phyloP scores from a whole-genome alignment of 2,113 vertebrate genomes.

The Todiramphus chloris region DNA sequence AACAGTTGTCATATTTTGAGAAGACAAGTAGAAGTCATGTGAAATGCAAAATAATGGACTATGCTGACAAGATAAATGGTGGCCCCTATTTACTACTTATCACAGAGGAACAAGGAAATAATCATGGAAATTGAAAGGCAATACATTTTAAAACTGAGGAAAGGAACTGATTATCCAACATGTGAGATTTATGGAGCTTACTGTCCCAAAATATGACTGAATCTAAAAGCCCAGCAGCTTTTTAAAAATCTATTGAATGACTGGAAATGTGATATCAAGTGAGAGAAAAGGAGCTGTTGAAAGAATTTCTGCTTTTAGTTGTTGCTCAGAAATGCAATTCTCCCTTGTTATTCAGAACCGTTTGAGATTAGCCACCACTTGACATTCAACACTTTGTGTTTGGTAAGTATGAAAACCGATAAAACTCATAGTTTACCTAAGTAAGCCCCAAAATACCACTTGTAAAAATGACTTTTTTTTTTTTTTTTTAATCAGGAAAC shows the following conservation, averaged over 20 bases:
- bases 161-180: not conserved
- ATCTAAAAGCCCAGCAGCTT: not conserved
- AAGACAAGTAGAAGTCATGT: not conserved
- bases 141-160: not conserved
- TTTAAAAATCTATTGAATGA: not conserved
- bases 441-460: not conserved
- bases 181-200: not conserved
- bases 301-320: not conserved
- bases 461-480: not conserved
- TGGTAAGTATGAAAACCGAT: not conserved
- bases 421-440: not conserved
- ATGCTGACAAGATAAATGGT: slow-evolving; percentile 20
- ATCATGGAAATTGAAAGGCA: slow-evolving; percentile 2
- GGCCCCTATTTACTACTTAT: slow-evolving; percentile 10
- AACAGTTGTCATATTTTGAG: not conserved
- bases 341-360: not conserved
- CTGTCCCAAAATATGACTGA: not conserved
- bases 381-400: not conserved
- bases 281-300: not conserved
- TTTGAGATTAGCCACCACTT: not conserved
- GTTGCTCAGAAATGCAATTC: not conserved
- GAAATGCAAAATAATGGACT: slow-evolving; percentile 2
- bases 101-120: slow-evolving; percentile 23
- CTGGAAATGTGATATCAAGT: not conserved
- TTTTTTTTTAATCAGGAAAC: not conserved